phyloP scores from a whole-genome alignment of 2,797 vertebrate genomes.

The Clamator glandarius region DNA sequence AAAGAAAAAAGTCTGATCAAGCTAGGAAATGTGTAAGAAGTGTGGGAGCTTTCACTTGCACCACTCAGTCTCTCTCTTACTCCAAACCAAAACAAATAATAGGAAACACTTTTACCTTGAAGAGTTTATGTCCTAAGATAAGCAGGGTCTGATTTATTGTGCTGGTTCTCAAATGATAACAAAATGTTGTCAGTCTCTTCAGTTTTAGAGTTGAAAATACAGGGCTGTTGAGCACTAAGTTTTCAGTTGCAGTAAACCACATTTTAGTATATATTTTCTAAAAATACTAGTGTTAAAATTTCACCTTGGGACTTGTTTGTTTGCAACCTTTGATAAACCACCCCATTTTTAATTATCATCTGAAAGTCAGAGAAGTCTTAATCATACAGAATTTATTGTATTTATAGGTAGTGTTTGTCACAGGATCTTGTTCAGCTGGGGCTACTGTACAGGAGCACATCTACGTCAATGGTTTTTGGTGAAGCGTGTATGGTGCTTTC shows the following conservation, averaged over 20 bases:
- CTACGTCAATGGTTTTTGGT: not conserved
- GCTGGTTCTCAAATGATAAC: not conserved
- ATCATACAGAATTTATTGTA: not conserved
- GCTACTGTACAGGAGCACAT: not conserved
- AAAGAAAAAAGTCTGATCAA: not conserved
- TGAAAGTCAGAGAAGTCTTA: not conserved
- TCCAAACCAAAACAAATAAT: not conserved
- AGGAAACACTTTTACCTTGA: not conserved
- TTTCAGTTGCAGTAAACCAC: not conserved
- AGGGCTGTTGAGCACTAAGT: not conserved
- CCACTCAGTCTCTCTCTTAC: not conserved
- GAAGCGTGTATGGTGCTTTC: not conserved
- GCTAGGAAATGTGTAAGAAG: not conserved
- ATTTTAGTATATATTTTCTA: not conserved
- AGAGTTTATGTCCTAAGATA: not conserved
- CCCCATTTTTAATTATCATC: not conserved
- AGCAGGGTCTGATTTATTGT: not conserved
- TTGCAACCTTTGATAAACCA: not conserved
- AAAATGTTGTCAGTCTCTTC: not conserved
- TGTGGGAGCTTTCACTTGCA: not conserved
- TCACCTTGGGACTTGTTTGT: not conserved
- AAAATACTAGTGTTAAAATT: not conserved
- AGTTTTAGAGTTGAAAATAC: not conserved
- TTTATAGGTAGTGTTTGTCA: not conserved
- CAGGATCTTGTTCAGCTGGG: not conserved